Evolutionary conservation across 2,888 invertebrate species (phyloP).

Genomic region (Cheilosia urbana): DNA sequence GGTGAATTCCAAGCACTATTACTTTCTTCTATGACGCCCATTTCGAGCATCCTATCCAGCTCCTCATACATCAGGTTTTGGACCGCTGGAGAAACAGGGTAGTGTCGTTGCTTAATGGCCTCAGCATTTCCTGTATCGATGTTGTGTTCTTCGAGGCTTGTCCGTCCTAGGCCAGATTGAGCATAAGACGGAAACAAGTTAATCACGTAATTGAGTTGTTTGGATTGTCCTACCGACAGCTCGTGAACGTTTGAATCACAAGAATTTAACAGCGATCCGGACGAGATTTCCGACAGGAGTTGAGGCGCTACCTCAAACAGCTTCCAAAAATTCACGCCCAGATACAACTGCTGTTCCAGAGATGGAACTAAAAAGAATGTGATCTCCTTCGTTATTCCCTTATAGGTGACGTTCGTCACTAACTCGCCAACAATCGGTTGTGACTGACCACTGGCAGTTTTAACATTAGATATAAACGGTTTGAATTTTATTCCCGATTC

Average conservation of each 20-base stretch:
- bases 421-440: constrained; percentile 24
- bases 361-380: neutral
- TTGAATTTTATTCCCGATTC: neutral
- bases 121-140: too few relatives aligned
- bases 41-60: too few relatives aligned
- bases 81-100: too few relatives aligned
- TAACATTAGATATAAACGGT: neutral
- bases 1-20: too few relatives aligned
- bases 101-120: too few relatives aligned
- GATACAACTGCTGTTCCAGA: neutral
- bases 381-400: neutral
- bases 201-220: too few relatives aligned
- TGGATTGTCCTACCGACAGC: too few relatives aligned
- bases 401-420: neutral
- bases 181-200: too few relatives aligned
- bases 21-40: too few relatives aligned
- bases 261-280: too few relatives aligned
- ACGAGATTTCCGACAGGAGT: constrained; percentile 2
- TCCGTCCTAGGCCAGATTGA: too few relatives aligned
- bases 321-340: constrained; percentile 25
- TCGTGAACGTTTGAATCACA: neutral
- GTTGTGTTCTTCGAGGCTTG: neutral
- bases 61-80: too few relatives aligned
- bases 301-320: constrained; percentile 22
- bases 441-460: constrained; percentile 30